Base-by-base conservation (phyloP, 2,888 invertebrate genomes). In the Erebia epiphron region DNA sequence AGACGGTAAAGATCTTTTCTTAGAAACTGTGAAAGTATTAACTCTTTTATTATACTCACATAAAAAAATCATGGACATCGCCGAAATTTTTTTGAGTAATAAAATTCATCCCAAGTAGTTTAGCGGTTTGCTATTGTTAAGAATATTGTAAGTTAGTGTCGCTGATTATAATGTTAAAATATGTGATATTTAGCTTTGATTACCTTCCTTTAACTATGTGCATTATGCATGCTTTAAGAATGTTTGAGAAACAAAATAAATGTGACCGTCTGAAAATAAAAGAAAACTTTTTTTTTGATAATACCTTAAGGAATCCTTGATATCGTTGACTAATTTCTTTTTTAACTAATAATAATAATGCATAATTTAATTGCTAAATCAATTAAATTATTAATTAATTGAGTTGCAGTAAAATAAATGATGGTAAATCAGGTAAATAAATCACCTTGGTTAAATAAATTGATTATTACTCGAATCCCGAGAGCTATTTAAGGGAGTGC, bases 371-470 rank as follows among this genome's bases (percentile, higher is more conserved):
- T 13, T 50, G 50, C 3, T 13, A 50, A n/a, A n/a, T 26, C 0
- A 14, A n/a, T 50, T n/a, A 50, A 50, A 50, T 7, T 50, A 50
- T 50, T 14, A 50, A 50, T 50, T 50, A 50, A 50, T 50, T 14
- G 50, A n/a, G 0, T 11, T n/a, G 50, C 50, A 50, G 2, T 50
- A 50, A 50, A 50, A n/a, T 2, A 50, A 7, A 10, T 10, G 3
- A 9, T 18, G 10, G 35, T 35, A 35, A 35, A 35, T 35, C 35
- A 26, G 21, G 21, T 21, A 21, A 21, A 2, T 21, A 21, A n/a
- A n/a, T n/a, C n/a, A 99, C 98, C 94, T 99, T 35, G 35, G 35
- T 35, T 35, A 35, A 26, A 26, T 26, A 26, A 35, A 35, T 35
- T 35, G 35, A 35, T 35, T 35, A 35, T 35, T 35, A 35, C 35